phyloP scores from a whole-genome alignment of 2,888 invertebrate species.

The Helobdella robusta region DNA sequence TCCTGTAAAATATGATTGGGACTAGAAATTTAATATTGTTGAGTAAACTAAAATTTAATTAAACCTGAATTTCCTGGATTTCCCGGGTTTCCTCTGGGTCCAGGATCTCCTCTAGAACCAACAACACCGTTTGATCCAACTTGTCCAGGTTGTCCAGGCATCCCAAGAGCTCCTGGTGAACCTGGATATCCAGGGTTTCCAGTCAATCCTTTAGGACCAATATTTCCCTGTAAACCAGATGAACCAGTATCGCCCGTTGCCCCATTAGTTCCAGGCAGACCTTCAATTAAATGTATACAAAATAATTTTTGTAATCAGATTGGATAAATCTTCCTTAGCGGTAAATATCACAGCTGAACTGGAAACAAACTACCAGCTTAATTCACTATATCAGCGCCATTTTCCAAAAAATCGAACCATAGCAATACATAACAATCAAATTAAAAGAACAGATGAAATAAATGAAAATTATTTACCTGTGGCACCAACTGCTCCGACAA shows the following conservation, averaged over 20 bases:
- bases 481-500: constrained; percentile 29
- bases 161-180: constrained; percentile 28
- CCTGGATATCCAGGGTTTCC: constrained; percentile 29
- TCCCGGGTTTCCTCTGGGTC: constrained; percentile 27
- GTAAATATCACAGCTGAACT: too few species aligned
- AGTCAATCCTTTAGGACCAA: constrained; percentile 26
- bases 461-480: constrained; percentile 26
- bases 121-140: constrained; percentile 21
- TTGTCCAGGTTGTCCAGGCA: constrained; percentile 22
- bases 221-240: constrained; percentile 26
- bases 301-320: too few species aligned
- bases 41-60: too few species aligned
- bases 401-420: too few species aligned
- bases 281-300: too few species aligned
- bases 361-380: too few species aligned
- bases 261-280: not conserved
- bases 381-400: too few species aligned
- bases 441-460: not conserved
- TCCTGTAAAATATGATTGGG: too few species aligned
- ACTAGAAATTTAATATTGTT: too few species aligned
- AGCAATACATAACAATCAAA: not conserved
- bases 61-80: constrained; percentile 21
- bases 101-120: constrained; percentile 21
- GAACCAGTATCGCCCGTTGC: constrained; percentile 22
- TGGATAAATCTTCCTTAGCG: too few species aligned